Base-by-base conservation (phyloP, 2,888 invertebrate genomes). In the Timema podura region DNA sequence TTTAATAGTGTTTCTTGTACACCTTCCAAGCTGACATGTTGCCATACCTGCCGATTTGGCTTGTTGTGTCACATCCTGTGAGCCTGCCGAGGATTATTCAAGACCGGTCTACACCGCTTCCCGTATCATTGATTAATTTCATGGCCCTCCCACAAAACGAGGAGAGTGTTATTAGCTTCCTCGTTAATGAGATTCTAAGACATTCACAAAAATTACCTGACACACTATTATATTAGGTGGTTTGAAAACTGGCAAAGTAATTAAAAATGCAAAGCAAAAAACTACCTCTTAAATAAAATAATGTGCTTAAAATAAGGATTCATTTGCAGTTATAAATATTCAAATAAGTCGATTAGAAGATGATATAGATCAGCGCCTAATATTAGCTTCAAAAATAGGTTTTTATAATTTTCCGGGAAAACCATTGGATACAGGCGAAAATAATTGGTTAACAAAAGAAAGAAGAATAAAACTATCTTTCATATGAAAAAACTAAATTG, bases 211-310 rank as follows among this genome's bases (percentile, higher is more conserved):
- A 57, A n/a, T 57, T 57, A 57, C 0, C n/a, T 57, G 13, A 6
- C 57, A 57, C 30, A 57, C 30, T 57, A 13, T 57, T 57, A 3
- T 57, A 57, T 9, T 57, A 57, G 3, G 57, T 57, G 57, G 57
- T 57, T 6, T 11, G 8, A n/a, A 57, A 57, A 57, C 57, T 57
- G 57, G 30, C 57, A 57, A 57, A n/a, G 57, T n/a, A 57, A n/a
- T 57, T 16, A n/a, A n/a, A n/a, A n/a, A n/a, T n/a, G n/a, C 57
- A 57, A 15, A 57, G 15, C 57, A 57, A 13, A 57, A 30, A 30
- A 30, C 3, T 1, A 30, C 30, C 30, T 30, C 30, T 30, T 30
- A 30, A 30, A n/a, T 8, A n/a, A 57, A 16, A 16, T 9, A 57
- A 57, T n/a, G 15, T 57, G 54, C 57, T 13, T 57, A 6, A 57